phyloP scores from a whole-genome alignment of 1,140 invertebrate species.

The Caenorhabditis tropicalis region DNA sequence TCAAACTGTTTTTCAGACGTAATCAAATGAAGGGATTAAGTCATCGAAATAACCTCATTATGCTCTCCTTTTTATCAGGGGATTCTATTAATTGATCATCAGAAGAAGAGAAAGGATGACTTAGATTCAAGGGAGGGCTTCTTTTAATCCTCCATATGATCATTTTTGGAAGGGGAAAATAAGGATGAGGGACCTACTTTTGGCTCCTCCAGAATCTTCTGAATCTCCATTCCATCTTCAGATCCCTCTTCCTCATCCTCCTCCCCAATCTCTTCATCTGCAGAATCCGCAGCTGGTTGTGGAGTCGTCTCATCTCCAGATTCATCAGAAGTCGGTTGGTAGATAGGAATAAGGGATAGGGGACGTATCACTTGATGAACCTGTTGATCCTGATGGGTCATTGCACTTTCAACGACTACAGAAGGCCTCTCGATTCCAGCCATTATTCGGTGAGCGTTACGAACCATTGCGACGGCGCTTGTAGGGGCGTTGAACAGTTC shows the following conservation, averaged over 20 bases:
- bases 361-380: background rate
- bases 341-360: background rate
- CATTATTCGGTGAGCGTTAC: background rate
- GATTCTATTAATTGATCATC: background rate
- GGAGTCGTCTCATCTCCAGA: constrained; percentile 19
- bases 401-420: background rate
- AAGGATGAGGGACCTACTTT: background rate
- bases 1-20: background rate
- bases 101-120: too few species aligned
- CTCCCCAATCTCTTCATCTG: background rate
- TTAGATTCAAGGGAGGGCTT: background rate
- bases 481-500: background rate
- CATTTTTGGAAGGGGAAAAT: background rate
- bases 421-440: background rate
- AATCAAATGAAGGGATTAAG: background rate
- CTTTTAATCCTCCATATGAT: too few species aligned
- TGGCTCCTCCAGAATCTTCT: background rate
- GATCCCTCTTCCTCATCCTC: background rate
- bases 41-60: background rate
- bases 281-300: background rate
- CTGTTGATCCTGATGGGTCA: background rate
- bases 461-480: background rate
- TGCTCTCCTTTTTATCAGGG: background rate
- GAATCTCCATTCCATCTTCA: background rate
- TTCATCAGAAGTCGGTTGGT: constrained; percentile 16